Percentiles rank a stretch among this genome's conserved stretches.
phyloP scores from a whole-genome alignment of 2,888 invertebrate species.

The Merodon equestris region DNA sequence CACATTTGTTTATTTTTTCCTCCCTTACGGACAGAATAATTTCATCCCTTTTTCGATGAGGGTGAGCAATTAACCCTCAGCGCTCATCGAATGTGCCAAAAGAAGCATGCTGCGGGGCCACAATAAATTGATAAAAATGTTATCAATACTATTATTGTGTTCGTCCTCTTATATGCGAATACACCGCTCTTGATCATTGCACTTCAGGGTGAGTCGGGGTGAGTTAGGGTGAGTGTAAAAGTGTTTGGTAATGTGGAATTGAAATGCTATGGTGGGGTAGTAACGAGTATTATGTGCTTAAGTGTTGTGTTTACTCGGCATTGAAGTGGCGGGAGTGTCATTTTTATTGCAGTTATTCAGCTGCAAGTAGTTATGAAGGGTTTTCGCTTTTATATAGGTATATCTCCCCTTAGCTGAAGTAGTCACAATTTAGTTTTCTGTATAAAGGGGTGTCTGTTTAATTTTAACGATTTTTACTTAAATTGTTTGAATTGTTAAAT shows the following conservation, averaged over 20 bases:
- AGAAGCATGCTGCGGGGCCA: not conserved
- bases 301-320: constrained; percentile 8
- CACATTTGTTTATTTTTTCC: constrained; percentile 50
- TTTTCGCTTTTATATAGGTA: too few relatives aligned
- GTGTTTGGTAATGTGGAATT: not conserved
- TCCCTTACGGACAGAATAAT: not conserved
- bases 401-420: too few relatives aligned
- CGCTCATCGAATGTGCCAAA: constrained; percentile 9
- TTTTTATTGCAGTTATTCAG: constrained; percentile 30
- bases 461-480: constrained; percentile 5
- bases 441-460: constrained; percentile 11
- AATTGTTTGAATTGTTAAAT: constrained; percentile 8
- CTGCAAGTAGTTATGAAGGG: constrained; percentile 11
- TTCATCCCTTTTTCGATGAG: constrained; percentile 12
- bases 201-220: constrained; percentile 4
- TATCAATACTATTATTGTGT: constrained; percentile 54
- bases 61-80: constrained; percentile 33
- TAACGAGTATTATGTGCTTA: not conserved
- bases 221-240: not conserved
- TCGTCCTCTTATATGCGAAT: constrained; percentile 27
- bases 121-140: constrained; percentile 30
- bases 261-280: constrained; percentile 10
- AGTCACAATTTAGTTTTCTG: not conserved
- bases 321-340: constrained; percentile 12
- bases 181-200: constrained; percentile 9